These are phyloP conservation scores for Scylla paramamosain DNA, from an alignment of 1,140 invertebrate genomes.

Conservation along the genomic window DNA sequence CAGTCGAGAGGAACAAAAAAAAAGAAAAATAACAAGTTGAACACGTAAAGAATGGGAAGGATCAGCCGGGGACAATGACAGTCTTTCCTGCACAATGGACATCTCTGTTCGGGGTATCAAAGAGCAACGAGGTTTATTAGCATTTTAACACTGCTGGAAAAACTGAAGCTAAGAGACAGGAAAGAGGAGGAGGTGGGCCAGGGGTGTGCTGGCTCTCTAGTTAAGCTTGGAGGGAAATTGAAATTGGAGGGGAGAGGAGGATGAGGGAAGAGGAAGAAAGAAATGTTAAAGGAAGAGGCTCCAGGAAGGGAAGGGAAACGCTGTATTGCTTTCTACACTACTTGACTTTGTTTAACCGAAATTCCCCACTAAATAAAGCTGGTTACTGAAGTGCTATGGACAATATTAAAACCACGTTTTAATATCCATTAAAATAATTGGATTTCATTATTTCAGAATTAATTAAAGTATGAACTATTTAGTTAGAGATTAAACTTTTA, in stretches of 20 bases:
- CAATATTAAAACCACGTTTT: neutral
- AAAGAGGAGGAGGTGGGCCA: neutral
- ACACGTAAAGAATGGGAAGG: neutral
- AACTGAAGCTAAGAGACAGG: neutral
- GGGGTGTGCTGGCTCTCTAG: neutral
- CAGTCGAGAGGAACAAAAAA: neutral
- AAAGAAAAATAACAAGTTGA: neutral
- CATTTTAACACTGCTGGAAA: neutral
- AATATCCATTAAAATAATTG: slow-evolving; percentile 1
- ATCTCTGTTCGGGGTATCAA: neutral
- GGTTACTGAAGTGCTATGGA: neutral
- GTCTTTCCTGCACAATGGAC: neutral
- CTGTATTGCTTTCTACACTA: neutral
- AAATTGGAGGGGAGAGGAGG: neutral
- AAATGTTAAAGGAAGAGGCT: neutral
- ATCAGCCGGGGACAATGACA: neutral
- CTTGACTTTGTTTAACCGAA: neutral
- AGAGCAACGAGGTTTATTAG: neutral
- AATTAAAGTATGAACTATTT: neutral
- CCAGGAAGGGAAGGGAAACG: neutral
- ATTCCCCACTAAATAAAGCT: neutral
- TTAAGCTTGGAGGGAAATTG: slow-evolving; percentile 20
- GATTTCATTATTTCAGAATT: neutral
- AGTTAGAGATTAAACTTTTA: neutral
- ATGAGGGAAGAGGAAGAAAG: neutral